These are phyloP conservation scores for Solea solea DNA, from an alignment of 2,113 vertebrate genomes.

Conservation along the genomic window DNA sequence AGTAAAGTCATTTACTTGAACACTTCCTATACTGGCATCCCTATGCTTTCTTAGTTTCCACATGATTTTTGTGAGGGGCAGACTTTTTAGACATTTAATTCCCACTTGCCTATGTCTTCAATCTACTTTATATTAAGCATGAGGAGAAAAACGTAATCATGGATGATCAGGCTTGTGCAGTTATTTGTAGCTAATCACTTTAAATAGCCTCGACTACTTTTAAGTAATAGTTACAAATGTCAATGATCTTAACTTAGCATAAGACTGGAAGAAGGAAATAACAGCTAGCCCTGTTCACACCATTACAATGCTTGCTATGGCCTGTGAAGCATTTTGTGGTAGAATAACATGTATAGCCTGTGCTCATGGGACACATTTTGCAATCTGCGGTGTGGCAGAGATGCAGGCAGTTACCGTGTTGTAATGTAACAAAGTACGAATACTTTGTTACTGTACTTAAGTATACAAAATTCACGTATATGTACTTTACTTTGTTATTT, in stretches of 20 bases:
- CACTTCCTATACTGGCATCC: conserved; percentile 22
- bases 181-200: neutral
- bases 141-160: neutral
- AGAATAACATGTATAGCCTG: neutral
- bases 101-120: conserved; percentile 11
- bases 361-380: neutral
- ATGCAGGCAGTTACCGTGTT: neutral
- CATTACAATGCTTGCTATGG: neutral
- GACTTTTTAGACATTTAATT: conserved; percentile 38
- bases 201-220: neutral
- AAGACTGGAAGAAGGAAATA: too few relatives aligned
- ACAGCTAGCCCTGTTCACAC: too few relatives aligned
- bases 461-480: too few relatives aligned
- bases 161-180: neutral
- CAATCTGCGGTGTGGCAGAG: neutral
- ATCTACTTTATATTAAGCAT: neutral
- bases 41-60: neutral
- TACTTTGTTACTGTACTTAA: too few relatives aligned
- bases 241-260: too few relatives aligned
- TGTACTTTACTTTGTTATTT: too few relatives aligned
- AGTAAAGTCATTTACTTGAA: conserved; percentile 16
- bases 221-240: neutral
- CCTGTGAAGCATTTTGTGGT: neutral
- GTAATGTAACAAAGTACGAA: too few relatives aligned
- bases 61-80: neutral